Evolutionary conservation across 2,888 invertebrate species (phyloP), one percentile per base, ranked within the genome.

Genomic region (Melolontha melolontha): DNA sequence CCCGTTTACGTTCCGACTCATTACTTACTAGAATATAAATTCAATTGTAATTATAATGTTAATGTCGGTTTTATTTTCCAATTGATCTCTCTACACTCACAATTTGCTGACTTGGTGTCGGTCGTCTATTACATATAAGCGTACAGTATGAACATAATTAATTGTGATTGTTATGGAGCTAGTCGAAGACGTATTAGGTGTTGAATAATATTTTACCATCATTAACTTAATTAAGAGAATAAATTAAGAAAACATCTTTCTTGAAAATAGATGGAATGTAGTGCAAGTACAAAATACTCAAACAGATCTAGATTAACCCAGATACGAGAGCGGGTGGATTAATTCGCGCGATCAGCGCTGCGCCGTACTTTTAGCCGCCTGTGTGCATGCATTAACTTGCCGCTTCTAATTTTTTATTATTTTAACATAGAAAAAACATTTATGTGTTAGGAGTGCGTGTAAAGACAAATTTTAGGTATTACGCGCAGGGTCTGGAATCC

Each of bases 11-110:
- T 49, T 62, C 59, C 47, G 47, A 16, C 59, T 49, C 47, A 62
- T 62, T 62, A 34, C 59, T 42, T 47, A 16, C 29, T 49, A 17
- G 34, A 47, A 62, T 62, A 62, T 62, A 62, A 62, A 62, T 62
- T 62, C 44, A 62, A 62, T 62, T 62, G 59, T 62, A 62, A 62
- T 62, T 62, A 62, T 62, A 62, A 47, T 62, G 59, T 62, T 62
- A 62, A 62, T 47, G 59, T 47, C 59, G 59, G 17, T 47, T 49
- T 62, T 62, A 62, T 62, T 62, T 62, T 62, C 34, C 59, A 62
- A 62, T 62, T 62, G 59, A 62, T 62, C 59, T 47, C 59, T 47
- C 47, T 62, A 62, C 47, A 47, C 59, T 47, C 42, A 12, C 47
- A 62, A 47, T 62, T 34, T 62, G 59, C 42, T 39, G 47, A 34